phyloP scores from a whole-genome alignment of 2,113 vertebrate genomes.

The Aplodontia rufa region DNA sequence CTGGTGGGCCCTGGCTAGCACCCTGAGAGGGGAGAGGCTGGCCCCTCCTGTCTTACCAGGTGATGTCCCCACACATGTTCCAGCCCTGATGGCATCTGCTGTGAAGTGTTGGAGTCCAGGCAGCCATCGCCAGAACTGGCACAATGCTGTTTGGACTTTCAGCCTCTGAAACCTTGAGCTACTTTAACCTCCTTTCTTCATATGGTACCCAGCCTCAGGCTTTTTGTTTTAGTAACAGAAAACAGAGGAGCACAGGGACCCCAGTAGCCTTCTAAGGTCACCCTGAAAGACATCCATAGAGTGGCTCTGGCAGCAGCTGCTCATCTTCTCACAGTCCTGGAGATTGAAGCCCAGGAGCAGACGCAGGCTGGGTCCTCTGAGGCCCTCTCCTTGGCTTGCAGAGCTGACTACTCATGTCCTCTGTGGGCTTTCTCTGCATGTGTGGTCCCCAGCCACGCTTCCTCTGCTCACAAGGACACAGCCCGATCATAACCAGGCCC shows the following conservation, averaged over 20 bases:
- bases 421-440: not conserved
- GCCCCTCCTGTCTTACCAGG: not conserved
- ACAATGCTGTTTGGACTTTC: not conserved
- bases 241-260: not conserved
- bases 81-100: no score
- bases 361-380: not conserved
- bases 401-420: not conserved
- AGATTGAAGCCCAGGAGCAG: not conserved
- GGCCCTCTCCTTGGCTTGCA: no score
- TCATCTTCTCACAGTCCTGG: not conserved
- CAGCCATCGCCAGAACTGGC: not conserved
- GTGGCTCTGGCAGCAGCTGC: no score
- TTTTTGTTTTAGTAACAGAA: not conserved
- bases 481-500: no score
- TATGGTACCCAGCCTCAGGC: no score
- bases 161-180: not conserved
- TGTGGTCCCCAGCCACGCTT: not conserved
- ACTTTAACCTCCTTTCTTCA: no score
- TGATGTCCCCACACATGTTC: not conserved
- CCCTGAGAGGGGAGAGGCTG: no score
- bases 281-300: fast-evolving
- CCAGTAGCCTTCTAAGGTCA: no score
- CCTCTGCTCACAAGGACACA: not conserved
- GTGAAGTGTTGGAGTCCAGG: no score
- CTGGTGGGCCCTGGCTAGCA: not conserved